phyloP scores from a whole-genome alignment of 2,113 vertebrate genomes.

The Cyphomyrus discorhynchus region DNA sequence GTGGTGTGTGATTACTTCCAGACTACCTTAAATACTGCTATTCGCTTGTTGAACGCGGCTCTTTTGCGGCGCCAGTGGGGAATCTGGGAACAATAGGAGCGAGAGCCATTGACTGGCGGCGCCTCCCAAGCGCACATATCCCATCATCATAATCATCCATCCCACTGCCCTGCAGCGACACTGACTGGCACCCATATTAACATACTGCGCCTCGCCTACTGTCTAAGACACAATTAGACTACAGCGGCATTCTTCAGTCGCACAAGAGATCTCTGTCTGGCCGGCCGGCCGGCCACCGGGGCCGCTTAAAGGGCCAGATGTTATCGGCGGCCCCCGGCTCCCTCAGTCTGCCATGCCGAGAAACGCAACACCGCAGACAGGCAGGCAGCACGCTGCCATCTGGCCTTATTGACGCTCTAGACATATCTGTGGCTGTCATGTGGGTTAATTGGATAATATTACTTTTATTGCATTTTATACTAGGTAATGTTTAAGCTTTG shows the following conservation, averaged over 20 bases:
- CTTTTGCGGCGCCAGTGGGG: conserved; percentile 60
- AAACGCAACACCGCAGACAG: conserved; percentile 1
- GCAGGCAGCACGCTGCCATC: neutral
- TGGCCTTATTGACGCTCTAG: neutral
- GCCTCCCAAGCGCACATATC: conserved; percentile 30
- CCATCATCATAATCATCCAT: conserved; percentile 40
- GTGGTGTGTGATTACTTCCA: conserved; percentile 54
- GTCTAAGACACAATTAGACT: conserved; percentile 44
- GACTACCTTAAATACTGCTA: conserved; percentile 42
- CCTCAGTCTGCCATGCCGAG: neutral
- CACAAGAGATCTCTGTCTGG: conserved; percentile 30
- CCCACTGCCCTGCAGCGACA: conserved; percentile 41
- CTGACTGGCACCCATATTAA: conserved; percentile 51
- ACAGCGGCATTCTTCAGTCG: conserved; percentile 26
- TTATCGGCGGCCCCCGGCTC: conserved; percentile 14
- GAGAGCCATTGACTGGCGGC: conserved; percentile 46
- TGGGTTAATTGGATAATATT: conserved; percentile 3
- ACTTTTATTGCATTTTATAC: neutral
- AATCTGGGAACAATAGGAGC: conserved; percentile 55
- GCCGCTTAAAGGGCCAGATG: conserved; percentile 32
- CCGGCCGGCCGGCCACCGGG: conserved; percentile 1
- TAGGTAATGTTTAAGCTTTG: neutral
- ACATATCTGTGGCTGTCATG: neutral
- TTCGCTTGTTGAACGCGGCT: conserved; percentile 37
- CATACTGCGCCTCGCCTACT: conserved; percentile 51